Evolutionary conservation across 2,797 vertebrate genomes (phyloP), one percentile per base, ranked within the genome.

Genomic region (Craterocephalus amniculus): DNA sequence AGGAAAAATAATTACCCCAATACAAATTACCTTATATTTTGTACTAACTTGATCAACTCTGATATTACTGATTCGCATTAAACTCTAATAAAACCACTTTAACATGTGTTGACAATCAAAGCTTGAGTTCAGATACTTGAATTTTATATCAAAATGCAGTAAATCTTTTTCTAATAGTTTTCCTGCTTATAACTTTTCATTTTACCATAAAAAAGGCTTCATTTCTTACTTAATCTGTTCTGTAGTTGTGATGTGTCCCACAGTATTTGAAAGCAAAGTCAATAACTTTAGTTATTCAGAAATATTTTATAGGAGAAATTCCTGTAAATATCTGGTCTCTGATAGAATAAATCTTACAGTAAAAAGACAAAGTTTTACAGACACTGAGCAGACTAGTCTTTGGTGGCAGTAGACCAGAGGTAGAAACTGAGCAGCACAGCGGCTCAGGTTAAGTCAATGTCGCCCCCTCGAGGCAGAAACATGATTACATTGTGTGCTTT

Each of bases 391-490:
- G 32, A 34, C 32, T 8, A 34, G 8, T 34, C 8, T 34, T 34
- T 34, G 32, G 32, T 34, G 32, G 9, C 10, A 34, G 9, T 34
- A 1, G 32, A 45, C 1, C 22, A 45, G 51, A 49, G 60, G 49
- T 38, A 5, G 16, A 40, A 40, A 5, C 38, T 6, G 18, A 40
- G 18, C 4, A 9, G 38, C 38, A 20, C 22, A 51, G 36, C 18
- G 32, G 48, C 29, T 6, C 29, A 31, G 29, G 0, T 6, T 35
- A 43, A 59, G 58, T 20, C 0, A 24, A 64, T 56, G 57, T 20
- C 57, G 66, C 86, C 86, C 72, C 67, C 87, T 87, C 56, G 86
- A 89, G 90, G 74, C 36, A 2, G n/a, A 70, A 71, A 38, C 2
- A 56, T 6, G 6, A 11, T 67, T 9, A 58, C 40, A 58, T 1